Base-by-base conservation (phyloP, 1,140 invertebrate genomes). In the Drosophila pseudoananassae region DNA sequence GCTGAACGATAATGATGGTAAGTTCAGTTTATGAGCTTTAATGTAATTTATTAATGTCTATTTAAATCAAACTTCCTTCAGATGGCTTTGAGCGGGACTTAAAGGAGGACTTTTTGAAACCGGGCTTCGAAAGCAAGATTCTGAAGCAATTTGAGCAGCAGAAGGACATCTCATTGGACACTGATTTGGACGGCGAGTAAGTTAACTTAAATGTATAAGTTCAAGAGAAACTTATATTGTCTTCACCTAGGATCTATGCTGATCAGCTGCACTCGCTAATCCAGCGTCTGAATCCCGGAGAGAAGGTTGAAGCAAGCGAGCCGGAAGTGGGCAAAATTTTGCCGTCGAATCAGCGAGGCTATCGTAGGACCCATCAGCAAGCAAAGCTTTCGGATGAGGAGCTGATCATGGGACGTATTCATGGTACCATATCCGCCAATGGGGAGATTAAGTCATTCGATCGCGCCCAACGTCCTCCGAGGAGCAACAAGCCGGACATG, bases 141-240 rank as follows among this genome's bases (percentile, higher is more conserved):
- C 50, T 91, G 0, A 81, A 91, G 66, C 68, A 90, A 15, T 91
- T 92, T 70, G 69, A 78, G 36, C 74, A 85, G 64, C 69, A 82
- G 20, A 81, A 75, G 52, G 74, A 76, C 15, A 9, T 59, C 1
- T 59, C 78, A 0, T 25, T 91, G 43, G 91, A 92, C 12, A 90
- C 90, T n/a, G 91, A 92, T 55, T 74, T 92, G 61, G 91, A 92
- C 78, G 91, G 89, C 46, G 91, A 92, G 90, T 91, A 70, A 81
- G 90, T 52, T 4, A 23, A 9, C 7, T 6, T 23, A 8, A 2
- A 45, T 1, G 0, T 0, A 9, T 8, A 7, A 15, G 6, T 43
- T 9, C 1, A 0, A 17, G 5, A 43, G 10, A 43, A 43, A 46
- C 43, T 20, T 0, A 17, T 14, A 9, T 23, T 17, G 1, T 0